A percentile compares a stretch with the other conserved stretches of the same genome.
phyloP scores from a whole-genome alignment of 2,888 invertebrate genomes.

The Aricia artaxerxes region DNA sequence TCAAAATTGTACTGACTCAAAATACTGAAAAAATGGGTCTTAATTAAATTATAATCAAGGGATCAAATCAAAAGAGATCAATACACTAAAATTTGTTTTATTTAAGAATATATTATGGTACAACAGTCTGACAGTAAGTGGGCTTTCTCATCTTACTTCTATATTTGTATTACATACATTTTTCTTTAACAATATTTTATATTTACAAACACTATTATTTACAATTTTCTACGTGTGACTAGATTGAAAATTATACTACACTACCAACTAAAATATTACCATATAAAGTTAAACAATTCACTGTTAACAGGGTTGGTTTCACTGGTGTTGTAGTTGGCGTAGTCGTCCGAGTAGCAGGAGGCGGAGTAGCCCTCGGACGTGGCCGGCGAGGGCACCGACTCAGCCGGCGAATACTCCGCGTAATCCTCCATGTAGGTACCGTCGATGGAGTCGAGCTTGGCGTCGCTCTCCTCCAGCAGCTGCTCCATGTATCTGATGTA shows the following conservation, averaged over 20 bases:
- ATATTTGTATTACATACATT: constrained; percentile 12
- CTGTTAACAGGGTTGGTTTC: constrained; percentile 40
- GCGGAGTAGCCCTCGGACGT: constrained; percentile 84
- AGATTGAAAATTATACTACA: neutral
- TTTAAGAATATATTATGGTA: constrained; percentile 10
- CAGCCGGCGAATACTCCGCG: constrained; percentile 43
- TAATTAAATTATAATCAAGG: neutral
- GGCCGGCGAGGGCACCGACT: constrained; percentile 83
- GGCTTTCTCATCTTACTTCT: neutral
- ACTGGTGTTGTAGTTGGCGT: constrained; percentile 51
- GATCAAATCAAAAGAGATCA: neutral
- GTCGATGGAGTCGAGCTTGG: constrained; percentile 56
- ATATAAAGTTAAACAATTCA: constrained; percentile 24
- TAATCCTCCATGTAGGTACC: constrained; percentile 40
- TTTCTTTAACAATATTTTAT: neutral
- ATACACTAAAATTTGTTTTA: constrained; percentile 1
- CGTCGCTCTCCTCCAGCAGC: constrained; percentile 86
- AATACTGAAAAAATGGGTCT: neutral
- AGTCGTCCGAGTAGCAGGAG: constrained; percentile 59
- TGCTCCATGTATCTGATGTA: constrained; percentile 92
- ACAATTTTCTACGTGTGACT: constrained; percentile 15
- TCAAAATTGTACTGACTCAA: neutral
- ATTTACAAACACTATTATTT: constrained; percentile 10
- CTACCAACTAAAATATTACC: neutral
- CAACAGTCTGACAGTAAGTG: neutral